Evolutionary conservation across 2,888 invertebrate species (phyloP).

Genomic region (Acanthosepion pharaonis): DNA sequence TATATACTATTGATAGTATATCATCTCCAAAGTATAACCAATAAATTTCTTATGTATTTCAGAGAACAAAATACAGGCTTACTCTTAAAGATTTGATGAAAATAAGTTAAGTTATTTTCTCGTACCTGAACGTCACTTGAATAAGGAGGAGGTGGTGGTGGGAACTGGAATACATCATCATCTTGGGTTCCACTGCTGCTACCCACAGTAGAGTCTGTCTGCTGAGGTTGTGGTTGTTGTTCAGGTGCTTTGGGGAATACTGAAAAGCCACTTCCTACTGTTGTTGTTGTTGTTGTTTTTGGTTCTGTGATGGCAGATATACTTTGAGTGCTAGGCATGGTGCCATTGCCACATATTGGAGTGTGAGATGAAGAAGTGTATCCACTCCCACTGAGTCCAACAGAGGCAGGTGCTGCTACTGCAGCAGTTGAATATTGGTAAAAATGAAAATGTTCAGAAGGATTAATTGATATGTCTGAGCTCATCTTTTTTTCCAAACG

Average conservation of each 20-base stretch:
- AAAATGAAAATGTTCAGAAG: constrained; percentile 71
- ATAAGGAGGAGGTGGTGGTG: constrained; percentile 44
- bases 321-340: neutral
- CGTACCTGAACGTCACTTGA: constrained; percentile 43
- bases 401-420: constrained; percentile 33
- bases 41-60: neutral
- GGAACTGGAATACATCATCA: constrained; percentile 43
- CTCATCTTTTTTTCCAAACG: constrained; percentile 72
- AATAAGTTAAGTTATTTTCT: neutral
- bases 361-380: neutral
- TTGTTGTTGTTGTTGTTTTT: constrained; percentile 37
- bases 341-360: neutral
- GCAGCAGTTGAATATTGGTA: constrained; percentile 55
- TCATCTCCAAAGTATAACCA: neutral
- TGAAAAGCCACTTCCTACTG: constrained; percentile 25
- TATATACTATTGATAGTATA: neutral
- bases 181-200: neutral
- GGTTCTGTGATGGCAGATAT: constrained; percentile 24
- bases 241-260: constrained; percentile 33
- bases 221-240: neutral
- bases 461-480: constrained; percentile 72
- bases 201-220: constrained; percentile 25
- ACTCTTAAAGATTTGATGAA: neutral
- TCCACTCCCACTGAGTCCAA: constrained; percentile 42
- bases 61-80: neutral